A percentile compares a stretch with the other conserved stretches of the same genome.
phyloP scores from a whole-genome alignment of 1,140 invertebrate species.

The Caenorhabditis elegans region WBcel235 BX284602.5:6559001-6559500 shows the following conservation, averaged over 20 bases:
- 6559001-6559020: neutral
- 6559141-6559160: neutral
- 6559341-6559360: neutral
- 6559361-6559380: constrained; percentile 16
- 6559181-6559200: neutral
- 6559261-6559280: neutral
- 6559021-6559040: no score
- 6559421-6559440: neutral
- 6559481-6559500: neutral
- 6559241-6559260: neutral
- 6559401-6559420: constrained; percentile 12
- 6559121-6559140: neutral
- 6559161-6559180: neutral
- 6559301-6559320: neutral
- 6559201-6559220: neutral
- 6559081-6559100: neutral
- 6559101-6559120: neutral
- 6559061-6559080: no score
- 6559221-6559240: neutral
- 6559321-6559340: neutral
- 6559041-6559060: no score
- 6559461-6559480: neutral
- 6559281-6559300: neutral
- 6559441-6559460: neutral
- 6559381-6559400: constrained; percentile 21